These are phyloP conservation scores for Sebastes steindachneri DNA, from an alignment of 2,797 vertebrate genomes.

Conservation along the genomic window DNA sequence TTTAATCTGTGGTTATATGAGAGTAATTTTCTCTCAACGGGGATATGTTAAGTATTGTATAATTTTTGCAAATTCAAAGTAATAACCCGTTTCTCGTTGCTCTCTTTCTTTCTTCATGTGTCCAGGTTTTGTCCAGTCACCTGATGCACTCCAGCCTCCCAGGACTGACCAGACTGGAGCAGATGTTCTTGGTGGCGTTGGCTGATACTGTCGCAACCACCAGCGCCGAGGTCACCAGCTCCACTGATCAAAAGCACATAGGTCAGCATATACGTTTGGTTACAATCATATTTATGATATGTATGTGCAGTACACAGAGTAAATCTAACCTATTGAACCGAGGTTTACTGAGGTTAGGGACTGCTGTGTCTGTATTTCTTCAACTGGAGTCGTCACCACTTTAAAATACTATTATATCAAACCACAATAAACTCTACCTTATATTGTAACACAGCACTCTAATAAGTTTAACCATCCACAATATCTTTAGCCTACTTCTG, in stretches of 20 bases:
- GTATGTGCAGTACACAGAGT: background rate
- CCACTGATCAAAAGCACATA: constrained; percentile 91
- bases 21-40: background rate
- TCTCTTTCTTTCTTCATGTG: background rate
- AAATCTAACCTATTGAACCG: background rate
- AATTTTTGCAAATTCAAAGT: background rate
- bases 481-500: background rate
- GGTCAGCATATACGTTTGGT: constrained; percentile 77
- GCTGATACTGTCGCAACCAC: constrained; percentile 97
- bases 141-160: constrained; percentile 98
- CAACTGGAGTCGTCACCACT: background rate
- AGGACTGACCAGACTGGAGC: constrained; percentile 95
- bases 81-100: background rate
- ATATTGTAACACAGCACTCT: background rate
- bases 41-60: background rate
- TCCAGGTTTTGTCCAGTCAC: constrained; percentile 95
- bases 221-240: constrained; percentile 92
- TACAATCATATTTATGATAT: background rate
- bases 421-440: background rate
- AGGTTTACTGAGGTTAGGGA: background rate
- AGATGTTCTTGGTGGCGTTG: constrained; percentile 98
- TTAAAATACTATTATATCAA: background rate
- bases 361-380: background rate
- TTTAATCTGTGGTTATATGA: background rate
- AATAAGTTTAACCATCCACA: background rate